These are phyloP conservation scores for Chloroclystis v-ata DNA, from an alignment of 2,888 invertebrate species.

Conservation along the genomic window DNA sequence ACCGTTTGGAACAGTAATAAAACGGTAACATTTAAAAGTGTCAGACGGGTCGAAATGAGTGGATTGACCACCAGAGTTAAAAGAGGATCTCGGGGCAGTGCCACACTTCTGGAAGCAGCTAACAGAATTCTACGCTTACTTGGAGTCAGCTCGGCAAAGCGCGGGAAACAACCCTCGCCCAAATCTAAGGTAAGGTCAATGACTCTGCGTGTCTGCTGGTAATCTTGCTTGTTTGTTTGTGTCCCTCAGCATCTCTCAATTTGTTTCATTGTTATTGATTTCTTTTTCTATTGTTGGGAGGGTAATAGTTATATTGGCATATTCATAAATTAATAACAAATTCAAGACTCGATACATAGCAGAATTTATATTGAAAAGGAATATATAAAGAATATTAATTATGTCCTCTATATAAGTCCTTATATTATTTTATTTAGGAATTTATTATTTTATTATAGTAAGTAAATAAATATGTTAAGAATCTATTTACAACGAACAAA, in stretches of 20 bases:
- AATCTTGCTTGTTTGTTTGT: slow-evolving; percentile 42
- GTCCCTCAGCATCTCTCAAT: slow-evolving; percentile 23
- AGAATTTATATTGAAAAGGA: too few species aligned
- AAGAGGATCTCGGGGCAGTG: slow-evolving; percentile 77
- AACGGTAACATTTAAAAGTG: slow-evolving; percentile 56
- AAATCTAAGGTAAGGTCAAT: slow-evolving; percentile 75
- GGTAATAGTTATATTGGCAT: background rate
- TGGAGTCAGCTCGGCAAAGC: slow-evolving; percentile 74
- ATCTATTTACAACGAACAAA: too few species aligned
- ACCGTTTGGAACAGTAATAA: slow-evolving; percentile 62
- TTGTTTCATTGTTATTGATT: slow-evolving; percentile 4
- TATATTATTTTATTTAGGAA: too few species aligned
- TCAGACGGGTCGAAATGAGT: slow-evolving; percentile 73
- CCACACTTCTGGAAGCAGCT: slow-evolving; percentile 74
- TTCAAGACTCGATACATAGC: too few species aligned
- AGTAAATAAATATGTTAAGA: too few species aligned
- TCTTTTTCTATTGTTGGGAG: background rate
- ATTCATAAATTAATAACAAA: too few species aligned
- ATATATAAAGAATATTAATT: too few species aligned
- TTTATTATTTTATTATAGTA: too few species aligned
- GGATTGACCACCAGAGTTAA: slow-evolving; percentile 76
- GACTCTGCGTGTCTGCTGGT: slow-evolving; percentile 51
- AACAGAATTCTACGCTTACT: slow-evolving; percentile 76
- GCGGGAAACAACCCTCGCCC: slow-evolving; percentile 76
- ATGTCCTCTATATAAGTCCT: too few species aligned